phyloP scores from a whole-genome alignment of 2,888 invertebrate species.

The Chrysotoxum bicinctum region DNA sequence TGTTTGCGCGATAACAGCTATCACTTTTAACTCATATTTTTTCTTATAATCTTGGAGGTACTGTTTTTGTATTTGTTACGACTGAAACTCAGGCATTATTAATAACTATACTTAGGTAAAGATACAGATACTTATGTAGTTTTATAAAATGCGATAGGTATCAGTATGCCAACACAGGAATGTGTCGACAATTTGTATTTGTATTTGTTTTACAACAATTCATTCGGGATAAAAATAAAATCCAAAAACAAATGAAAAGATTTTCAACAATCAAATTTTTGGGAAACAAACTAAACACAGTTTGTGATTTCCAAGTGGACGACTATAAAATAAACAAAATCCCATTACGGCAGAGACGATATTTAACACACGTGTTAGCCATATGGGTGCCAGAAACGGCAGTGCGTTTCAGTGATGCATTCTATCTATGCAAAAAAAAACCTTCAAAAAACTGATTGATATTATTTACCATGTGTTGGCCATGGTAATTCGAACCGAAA shows the following conservation, averaged over 20 bases:
- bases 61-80: constrained; percentile 28
- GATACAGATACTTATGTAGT: background rate
- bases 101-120: too few relatives aligned
- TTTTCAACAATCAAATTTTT: background rate
- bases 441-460: constrained; percentile 19
- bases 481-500: constrained; percentile 45
- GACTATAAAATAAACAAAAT: constrained; percentile 28
- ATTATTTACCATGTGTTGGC: constrained; percentile 49
- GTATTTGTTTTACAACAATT: background rate
- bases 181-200: constrained; percentile 10
- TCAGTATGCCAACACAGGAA: constrained; percentile 12
- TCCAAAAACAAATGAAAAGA: background rate
- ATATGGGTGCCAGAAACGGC: constrained; percentile 65
- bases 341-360: constrained; percentile 29
- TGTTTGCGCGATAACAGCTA: constrained; percentile 45
- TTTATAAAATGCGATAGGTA: constrained; percentile 20
- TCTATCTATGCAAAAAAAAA: constrained; percentile 40
- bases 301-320: constrained; percentile 9
- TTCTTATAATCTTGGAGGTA: constrained; percentile 31
- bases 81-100: constrained; percentile 30
- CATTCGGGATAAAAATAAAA: constrained; percentile 1
- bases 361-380: constrained; percentile 55
- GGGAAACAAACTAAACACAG: constrained; percentile 1
- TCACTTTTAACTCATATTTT: constrained; percentile 10
- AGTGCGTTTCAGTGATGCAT: constrained; percentile 47